phyloP scores from a whole-genome alignment of 1,140 invertebrate species.

The Stegodyphus dumicola region DNA sequence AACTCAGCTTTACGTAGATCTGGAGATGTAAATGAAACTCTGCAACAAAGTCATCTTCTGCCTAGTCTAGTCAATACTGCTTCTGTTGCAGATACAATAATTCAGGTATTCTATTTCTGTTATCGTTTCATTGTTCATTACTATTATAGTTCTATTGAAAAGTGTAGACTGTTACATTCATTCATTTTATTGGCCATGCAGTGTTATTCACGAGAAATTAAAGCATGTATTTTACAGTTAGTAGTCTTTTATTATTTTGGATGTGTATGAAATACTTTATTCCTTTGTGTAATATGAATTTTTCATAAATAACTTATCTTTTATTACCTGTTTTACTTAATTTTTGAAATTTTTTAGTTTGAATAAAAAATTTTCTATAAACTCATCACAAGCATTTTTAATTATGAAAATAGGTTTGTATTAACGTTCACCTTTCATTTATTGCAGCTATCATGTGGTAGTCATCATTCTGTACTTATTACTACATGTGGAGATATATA shows the following conservation, averaged over 20 bases:
- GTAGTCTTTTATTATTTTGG: too few species aligned
- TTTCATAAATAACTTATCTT: too few species aligned
- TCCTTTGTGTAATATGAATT: too few species aligned
- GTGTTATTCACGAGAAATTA: too few species aligned
- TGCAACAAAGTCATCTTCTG: slow-evolving; percentile 58
- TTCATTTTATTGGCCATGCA: too few species aligned
- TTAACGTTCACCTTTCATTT: neutral
- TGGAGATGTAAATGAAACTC: neutral
- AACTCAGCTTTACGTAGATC: neutral
- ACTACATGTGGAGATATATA: slow-evolving; percentile 76
- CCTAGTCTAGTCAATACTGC: slow-evolving; percentile 55
- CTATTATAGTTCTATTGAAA: too few species aligned
- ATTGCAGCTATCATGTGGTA: slow-evolving; percentile 69
- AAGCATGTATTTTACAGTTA: too few species aligned
- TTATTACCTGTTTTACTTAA: neutral
- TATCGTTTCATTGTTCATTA: too few species aligned
- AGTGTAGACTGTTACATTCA: too few species aligned
- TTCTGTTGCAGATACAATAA: slow-evolving; percentile 12
- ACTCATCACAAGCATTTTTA: neutral
- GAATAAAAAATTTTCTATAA: neutral
- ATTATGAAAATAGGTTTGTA: neutral
- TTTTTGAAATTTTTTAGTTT: neutral
- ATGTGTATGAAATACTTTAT: too few species aligned
- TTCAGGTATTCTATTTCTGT: slow-evolving; percentile 4
- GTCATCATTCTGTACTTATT: slow-evolving; percentile 76